These are phyloP conservation scores for Syngnathus typhle DNA, from an alignment of 2,113 vertebrate genomes.

Conservation along the genomic window DNA sequence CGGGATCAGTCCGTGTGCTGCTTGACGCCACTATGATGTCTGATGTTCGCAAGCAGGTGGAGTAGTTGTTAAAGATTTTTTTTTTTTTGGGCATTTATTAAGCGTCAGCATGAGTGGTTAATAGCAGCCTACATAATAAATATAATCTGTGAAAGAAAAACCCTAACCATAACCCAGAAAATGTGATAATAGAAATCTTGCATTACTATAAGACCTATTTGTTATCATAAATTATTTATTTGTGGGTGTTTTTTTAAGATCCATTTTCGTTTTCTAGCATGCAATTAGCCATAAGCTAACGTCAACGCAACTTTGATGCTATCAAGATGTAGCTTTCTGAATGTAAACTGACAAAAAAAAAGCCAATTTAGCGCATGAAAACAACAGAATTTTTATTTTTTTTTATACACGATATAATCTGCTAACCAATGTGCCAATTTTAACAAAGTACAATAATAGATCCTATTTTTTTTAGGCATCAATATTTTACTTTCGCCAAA, in stretches of 20 bases:
- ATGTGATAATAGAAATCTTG: too few species aligned
- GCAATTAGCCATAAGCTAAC: neutral
- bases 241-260: too few species aligned
- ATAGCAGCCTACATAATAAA: neutral
- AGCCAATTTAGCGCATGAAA: too few species aligned
- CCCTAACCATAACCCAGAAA: neutral
- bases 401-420: neutral
- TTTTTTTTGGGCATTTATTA: too few species aligned
- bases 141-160: neutral
- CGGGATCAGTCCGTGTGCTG: slow-evolving; percentile 15
- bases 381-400: neutral
- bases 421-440: too few species aligned
- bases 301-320: neutral
- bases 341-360: neutral
- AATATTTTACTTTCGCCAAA: too few species aligned
- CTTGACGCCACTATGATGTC: slow-evolving; percentile 5
- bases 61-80: too few species aligned
- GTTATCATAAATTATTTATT: neutral
- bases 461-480: too few species aligned
- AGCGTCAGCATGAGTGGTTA: neutral
- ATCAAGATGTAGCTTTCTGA: neutral
- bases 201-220: neutral
- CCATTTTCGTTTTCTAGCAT: too few species aligned
- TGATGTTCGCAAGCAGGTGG: neutral
- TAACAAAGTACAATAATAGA: too few species aligned